A percentile compares a stretch with the other conserved stretches of the same genome.
These are phyloP conservation scores for Cenopis cana DNA, from an alignment of 2,888 invertebrate genomes.

Conservation along the genomic window DNA sequence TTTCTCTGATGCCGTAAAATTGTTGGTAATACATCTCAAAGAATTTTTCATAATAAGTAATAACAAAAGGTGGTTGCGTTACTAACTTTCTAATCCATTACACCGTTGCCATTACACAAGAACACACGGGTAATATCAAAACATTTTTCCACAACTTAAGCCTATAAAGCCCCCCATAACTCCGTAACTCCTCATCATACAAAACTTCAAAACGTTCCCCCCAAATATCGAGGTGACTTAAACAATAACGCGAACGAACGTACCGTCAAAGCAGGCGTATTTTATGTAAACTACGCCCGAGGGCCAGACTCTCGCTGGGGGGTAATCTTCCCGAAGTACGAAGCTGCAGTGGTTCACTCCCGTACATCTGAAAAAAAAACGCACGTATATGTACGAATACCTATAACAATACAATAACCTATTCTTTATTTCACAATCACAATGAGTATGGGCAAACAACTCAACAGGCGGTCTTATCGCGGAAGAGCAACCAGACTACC, in stretches of 20 bases:
- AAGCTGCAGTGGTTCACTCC: slow-evolving; percentile 91
- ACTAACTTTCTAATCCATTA: too few relatives aligned
- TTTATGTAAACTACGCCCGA: slow-evolving; percentile 88
- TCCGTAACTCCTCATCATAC: neutral
- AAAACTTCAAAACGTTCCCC: slow-evolving; percentile 10
- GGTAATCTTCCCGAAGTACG: slow-evolving; percentile 87
- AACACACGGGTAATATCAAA: neutral
- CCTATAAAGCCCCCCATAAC: neutral
- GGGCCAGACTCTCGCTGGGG: slow-evolving; percentile 86
- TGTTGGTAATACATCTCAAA: too few relatives aligned
- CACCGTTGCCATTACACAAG: too few relatives aligned
- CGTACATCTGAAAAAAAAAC: slow-evolving; percentile 86
- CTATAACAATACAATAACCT: too few relatives aligned
- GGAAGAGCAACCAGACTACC: too few relatives aligned
- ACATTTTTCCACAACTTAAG: neutral
- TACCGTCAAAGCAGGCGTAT: slow-evolving; percentile 91
- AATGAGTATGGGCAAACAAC: too few relatives aligned
- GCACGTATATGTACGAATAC: too few relatives aligned
- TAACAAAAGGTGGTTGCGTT: too few relatives aligned
- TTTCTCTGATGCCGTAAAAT: too few relatives aligned
- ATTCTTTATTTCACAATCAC: too few relatives aligned
- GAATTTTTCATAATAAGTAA: too few relatives aligned
- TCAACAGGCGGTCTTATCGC: too few relatives aligned
- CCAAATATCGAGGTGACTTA: neutral
- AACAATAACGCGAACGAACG: slow-evolving; percentile 55